Percentiles rank a stretch among this genome's conserved stretches.
Conservation (phyloP, 2,888 invertebrate species). For the Scaptomyza caliginosa region DNA sequence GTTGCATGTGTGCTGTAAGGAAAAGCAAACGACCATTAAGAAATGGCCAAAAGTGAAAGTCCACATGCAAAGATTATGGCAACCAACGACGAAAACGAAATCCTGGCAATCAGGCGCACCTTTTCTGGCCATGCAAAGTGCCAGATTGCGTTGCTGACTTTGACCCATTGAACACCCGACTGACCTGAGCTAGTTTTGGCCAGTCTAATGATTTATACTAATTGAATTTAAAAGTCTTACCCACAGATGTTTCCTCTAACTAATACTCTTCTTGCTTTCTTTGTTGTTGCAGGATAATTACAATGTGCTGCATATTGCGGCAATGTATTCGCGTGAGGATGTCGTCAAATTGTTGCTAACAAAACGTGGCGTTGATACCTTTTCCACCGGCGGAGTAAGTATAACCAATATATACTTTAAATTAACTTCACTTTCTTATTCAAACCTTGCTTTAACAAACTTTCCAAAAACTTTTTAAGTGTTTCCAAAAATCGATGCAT, state of each 20-base stretch:
- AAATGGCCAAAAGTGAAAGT: conserved; percentile 72
- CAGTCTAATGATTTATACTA: conserved; percentile 48
- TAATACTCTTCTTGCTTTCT: background rate
- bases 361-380: conserved; percentile 95
- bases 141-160: conserved; percentile 67
- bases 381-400: conserved; percentile 96
- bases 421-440: background rate
- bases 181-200: conserved; percentile 46
- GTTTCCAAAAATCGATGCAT: conserved; percentile 31
- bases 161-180: conserved; percentile 67
- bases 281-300: conserved; percentile 92
- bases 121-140: conserved; percentile 61
- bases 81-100: conserved; percentile 5
- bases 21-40: conserved; percentile 55
- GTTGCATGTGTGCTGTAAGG: conserved; percentile 65
- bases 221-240: conserved; percentile 60
- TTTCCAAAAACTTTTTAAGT: background rate
- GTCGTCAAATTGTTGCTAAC: conserved; percentile 95
- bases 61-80: conserved; percentile 69
- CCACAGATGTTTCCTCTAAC: conserved; percentile 4
- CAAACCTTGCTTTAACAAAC: background rate
- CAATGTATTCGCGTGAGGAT: conserved; percentile 97
- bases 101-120: conserved; percentile 71
- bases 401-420: conserved; percentile 1
- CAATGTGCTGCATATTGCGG: conserved; percentile 97